Base-by-base conservation (phyloP, 2,888 invertebrate species). In the Euclidia mi region DNA sequence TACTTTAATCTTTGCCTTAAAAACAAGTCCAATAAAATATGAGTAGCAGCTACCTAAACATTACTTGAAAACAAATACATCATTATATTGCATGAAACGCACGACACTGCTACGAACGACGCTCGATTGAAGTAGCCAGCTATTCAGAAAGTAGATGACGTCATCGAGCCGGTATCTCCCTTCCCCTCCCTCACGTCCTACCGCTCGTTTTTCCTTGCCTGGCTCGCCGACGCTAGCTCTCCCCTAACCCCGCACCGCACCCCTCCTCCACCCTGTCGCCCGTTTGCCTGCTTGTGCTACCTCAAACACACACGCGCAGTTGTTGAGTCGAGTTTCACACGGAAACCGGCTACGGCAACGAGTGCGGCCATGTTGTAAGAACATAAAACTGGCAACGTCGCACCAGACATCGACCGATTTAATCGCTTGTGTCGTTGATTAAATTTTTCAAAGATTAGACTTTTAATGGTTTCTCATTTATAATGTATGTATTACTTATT, bases 351-450 rank as follows among this genome's bases (percentile, higher is more conserved):
- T 91, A 91, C 90, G 85, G 87, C 85, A 88, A 90, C 71, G 71
- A 70, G 62, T 86, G 90, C 92, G 88, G 94, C 93, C 93, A 92
- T 92, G 92, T 92, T 92, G 92, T 92, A 91, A 91, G 89, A 87
- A 68, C 47, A 88, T 89, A 91, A 88, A 90, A 84, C 85, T 91
- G 94, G 94, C 94, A 94, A 94, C 94, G 94, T 88, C 93, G 94
- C 93, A 88, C 85, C 91, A 92, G 92, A 92, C 94, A 92, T 91
- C 92, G 92, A 93, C 91, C 93, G 91, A 91, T 91, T 90, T 91
- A 91, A 91, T 91, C 90, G 81, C 81, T 84, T 80, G 83, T 85
- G 78, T 77, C 79, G 84, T 86, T 87, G 82, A 80, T 84, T 84
- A 65, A 47, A 82, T 84, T 84, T 88, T 76, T 56, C 34, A 44